These are phyloP conservation scores for Gonioctena quinquepunctata DNA, from an alignment of 1,140 invertebrate genomes.

Conservation along the genomic window DNA sequence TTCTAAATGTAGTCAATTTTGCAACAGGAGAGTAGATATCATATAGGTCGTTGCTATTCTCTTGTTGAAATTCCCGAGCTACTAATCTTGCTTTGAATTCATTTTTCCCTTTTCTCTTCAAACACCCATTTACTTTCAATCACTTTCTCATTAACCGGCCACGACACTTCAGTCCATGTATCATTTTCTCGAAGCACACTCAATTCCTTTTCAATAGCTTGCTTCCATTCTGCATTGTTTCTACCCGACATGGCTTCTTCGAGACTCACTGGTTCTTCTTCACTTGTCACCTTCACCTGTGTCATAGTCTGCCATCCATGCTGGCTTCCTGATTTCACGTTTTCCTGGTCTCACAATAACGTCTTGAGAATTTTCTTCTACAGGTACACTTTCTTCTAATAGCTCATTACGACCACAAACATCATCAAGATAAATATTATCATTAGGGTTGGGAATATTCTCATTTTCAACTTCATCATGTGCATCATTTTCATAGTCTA, in stretches of 20 bases:
- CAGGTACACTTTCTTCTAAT: too few relatives aligned
- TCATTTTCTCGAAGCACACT: slow-evolving; percentile 21
- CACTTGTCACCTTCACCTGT: neutral
- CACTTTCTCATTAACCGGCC: neutral
- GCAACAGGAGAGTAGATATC: neutral
- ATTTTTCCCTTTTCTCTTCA: neutral
- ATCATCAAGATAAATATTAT: too few relatives aligned
- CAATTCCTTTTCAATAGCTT: slow-evolving; percentile 22
- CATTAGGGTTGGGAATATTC: too few relatives aligned
- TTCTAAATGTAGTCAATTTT: neutral
- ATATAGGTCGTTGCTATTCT: neutral
- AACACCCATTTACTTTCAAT: slow-evolving; percentile 3
- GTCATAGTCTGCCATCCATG: neutral
- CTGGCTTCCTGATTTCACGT: too few relatives aligned
- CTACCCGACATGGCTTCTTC: neutral
- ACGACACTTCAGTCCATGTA: slow-evolving; percentile 10
- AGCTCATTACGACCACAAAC: too few relatives aligned
- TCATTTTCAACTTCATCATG: too few relatives aligned
- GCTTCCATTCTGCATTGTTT: neutral
- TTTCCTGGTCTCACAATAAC: too few relatives aligned
- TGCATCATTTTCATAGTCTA: too few relatives aligned
- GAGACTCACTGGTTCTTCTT: neutral
- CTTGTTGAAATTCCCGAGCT: neutral
- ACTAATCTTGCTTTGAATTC: neutral
- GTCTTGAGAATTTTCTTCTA: too few relatives aligned